Conservation (phyloP, 2,888 invertebrate species). For the Eupithecia tripunctaria region DNA sequence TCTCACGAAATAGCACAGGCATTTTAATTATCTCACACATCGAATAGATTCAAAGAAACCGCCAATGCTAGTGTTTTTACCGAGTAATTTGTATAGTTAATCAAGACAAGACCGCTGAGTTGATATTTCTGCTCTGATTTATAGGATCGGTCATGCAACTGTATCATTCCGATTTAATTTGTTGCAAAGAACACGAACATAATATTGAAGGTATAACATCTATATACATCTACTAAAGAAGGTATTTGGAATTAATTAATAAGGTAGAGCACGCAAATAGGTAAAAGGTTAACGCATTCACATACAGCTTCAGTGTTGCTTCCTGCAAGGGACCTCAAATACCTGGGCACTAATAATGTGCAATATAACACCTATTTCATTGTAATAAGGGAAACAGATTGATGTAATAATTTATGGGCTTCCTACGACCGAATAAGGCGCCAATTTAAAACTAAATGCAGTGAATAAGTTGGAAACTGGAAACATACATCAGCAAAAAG, state of each 20-base stretch:
- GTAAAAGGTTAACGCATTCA: not conserved
- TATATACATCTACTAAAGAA: too few species aligned
- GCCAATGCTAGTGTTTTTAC: not conserved
- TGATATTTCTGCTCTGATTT: slow-evolving; percentile 27
- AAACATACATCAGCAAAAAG: not conserved
- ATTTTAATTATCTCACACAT: slow-evolving; percentile 9
- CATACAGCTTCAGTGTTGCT: not conserved
- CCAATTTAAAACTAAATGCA: not conserved
- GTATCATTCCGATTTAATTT: slow-evolving; percentile 26
- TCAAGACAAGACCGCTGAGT: slow-evolving; percentile 15
- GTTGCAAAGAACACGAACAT: slow-evolving; percentile 3
- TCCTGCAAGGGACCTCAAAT: not conserved
- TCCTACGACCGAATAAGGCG: not conserved
- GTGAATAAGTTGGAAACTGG: not conserved
- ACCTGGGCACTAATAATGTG: too few species aligned
- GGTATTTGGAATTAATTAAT: not conserved
- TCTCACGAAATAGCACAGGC: not conserved
- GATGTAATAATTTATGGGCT: not conserved
- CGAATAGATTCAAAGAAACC: slow-evolving; percentile 6
- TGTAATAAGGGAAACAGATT: not conserved
- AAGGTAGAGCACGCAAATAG: slow-evolving; percentile 7
- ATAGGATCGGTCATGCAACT: slow-evolving; percentile 29
- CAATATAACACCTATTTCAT: not conserved
- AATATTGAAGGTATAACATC: not conserved
- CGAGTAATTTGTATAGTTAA: slow-evolving; percentile 3